These are phyloP conservation scores for Macheiramphus alcinus DNA, from an alignment of 2,113 vertebrate species.

Conservation along the genomic window DNA sequence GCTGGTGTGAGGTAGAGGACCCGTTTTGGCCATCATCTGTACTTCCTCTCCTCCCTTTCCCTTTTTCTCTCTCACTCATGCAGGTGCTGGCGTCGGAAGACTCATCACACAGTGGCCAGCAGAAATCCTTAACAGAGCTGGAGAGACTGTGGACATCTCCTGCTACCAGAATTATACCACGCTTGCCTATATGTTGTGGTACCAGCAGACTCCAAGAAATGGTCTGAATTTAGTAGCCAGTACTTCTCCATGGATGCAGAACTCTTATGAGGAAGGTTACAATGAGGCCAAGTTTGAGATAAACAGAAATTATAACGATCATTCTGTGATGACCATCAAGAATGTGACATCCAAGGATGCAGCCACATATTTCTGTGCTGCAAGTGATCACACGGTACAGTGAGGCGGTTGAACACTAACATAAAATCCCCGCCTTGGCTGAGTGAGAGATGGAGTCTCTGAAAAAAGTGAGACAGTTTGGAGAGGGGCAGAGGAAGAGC, in stretches of 20 bases:
- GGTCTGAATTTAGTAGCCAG: neutral
- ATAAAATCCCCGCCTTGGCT: neutral
- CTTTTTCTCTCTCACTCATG: neutral
- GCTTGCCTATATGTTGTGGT: neutral
- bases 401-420: neutral
- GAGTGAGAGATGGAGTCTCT: neutral
- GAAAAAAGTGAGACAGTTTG: neutral
- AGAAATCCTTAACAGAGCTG: neutral
- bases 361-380: neutral
- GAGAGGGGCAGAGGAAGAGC: neutral
- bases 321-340: neutral
- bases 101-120: neutral
- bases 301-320: rapidly evolving
- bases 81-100: neutral
- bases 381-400: neutral
- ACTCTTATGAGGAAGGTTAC: neutral
- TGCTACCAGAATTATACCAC: neutral
- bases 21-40: neutral
- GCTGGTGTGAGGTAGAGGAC: neutral
- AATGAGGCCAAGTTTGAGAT: neutral
- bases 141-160: neutral
- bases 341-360: neutral
- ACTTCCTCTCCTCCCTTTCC: neutral
- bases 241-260: neutral
- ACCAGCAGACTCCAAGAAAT: neutral